A percentile compares a stretch with the other conserved stretches of the same genome.
phyloP scores from a whole-genome alignment of 2,113 vertebrate genomes.

The Xiphias gladius region DNA sequence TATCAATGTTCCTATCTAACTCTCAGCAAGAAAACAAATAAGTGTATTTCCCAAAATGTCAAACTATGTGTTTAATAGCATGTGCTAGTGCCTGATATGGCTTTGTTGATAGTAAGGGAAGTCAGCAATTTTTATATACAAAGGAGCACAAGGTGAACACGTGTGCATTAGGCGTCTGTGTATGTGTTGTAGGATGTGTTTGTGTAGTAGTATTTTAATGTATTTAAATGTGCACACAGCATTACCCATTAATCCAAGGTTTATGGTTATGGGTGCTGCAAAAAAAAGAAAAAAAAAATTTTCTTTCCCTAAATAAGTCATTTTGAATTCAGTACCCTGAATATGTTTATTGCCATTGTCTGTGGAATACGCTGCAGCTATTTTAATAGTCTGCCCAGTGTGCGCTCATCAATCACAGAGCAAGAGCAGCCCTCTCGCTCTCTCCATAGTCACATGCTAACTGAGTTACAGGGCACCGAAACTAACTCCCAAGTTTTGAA shows the following conservation, averaged over 20 bases:
- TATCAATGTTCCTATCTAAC: background rate
- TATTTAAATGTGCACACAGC: slow-evolving; percentile 66
- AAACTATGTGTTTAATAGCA: background rate
- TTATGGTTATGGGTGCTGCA: slow-evolving; percentile 73
- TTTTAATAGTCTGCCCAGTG: slow-evolving; percentile 85
- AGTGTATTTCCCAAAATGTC: background rate
- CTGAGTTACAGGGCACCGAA: slow-evolving; percentile 91
- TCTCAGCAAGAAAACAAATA: background rate
- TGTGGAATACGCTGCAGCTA: slow-evolving; percentile 85
- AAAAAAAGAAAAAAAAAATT: slow-evolving; percentile 63
- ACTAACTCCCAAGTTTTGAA: slow-evolving; percentile 97
- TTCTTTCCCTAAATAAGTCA: slow-evolving; percentile 82
- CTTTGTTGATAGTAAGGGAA: slow-evolving; percentile 31
- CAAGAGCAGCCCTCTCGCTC: slow-evolving; percentile 87
- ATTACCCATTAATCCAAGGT: slow-evolving; percentile 76
- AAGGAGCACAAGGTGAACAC: slow-evolving; percentile 17
- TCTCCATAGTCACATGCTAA: slow-evolving; percentile 90
- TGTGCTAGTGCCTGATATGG: background rate
- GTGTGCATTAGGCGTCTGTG: background rate
- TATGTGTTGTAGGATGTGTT: slow-evolving; percentile 26
- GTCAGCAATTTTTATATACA: slow-evolving; percentile 17
- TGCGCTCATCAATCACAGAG: slow-evolving; percentile 92
- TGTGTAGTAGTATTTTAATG: slow-evolving; percentile 39
- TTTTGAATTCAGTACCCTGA: slow-evolving; percentile 84
- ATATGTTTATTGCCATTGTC: slow-evolving; percentile 88